These are phyloP conservation scores for Cerastis leucographa DNA, from an alignment of 2,888 invertebrate genomes.

Conservation along the genomic window DNA sequence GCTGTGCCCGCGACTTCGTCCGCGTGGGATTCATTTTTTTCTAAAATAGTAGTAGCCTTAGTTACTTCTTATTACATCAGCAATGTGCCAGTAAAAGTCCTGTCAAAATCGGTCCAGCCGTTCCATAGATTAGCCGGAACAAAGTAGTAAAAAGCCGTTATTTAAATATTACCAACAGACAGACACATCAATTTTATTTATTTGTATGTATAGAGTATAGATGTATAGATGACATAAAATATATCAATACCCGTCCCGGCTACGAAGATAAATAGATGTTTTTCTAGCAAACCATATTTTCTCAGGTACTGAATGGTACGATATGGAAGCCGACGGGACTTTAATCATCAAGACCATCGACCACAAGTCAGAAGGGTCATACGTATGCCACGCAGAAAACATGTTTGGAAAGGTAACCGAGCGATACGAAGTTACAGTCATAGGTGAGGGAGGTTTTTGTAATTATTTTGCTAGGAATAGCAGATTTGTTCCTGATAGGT, in stretches of 20 bases:
- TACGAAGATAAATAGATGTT: background rate
- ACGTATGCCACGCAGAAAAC: conserved; percentile 76
- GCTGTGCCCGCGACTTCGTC: no score
- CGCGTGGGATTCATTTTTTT: no score
- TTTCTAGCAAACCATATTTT: background rate
- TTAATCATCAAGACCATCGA: conserved; percentile 75
- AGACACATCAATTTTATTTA: no score
- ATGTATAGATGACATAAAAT: no score
- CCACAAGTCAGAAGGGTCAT: conserved; percentile 64
- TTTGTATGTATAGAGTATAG: no score
- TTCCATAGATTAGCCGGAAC: no score
- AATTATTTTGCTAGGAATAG: background rate
- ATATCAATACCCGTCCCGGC: background rate
- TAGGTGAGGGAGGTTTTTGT: conserved; percentile 68
- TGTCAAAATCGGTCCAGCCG: no score
- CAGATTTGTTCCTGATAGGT: background rate
- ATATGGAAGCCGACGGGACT: conserved; percentile 74
- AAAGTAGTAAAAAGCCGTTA: no score
- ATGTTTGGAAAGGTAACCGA: conserved; percentile 65
- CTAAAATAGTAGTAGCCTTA: no score
- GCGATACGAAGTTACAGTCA: conserved; percentile 69
- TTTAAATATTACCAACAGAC: no score
- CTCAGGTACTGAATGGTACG: conserved; percentile 75
- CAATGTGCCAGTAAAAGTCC: no score
- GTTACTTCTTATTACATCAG: no score